Conservation (phyloP, 2,113 vertebrate genomes). For the Riparia riparia region DNA sequence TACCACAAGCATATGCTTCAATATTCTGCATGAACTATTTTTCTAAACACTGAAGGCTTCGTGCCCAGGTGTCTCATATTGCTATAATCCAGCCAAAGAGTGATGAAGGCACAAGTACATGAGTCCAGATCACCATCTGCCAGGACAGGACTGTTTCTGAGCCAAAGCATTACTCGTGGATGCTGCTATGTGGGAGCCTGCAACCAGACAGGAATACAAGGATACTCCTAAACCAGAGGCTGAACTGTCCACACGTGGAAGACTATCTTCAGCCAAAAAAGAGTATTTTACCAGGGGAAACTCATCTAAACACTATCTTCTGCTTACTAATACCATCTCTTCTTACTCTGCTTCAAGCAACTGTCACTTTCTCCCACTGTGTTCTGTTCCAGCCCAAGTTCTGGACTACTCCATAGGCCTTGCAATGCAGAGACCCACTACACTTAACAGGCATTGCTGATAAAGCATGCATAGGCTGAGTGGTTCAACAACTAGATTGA, state of each 20-base stretch:
- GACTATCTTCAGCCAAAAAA: background rate
- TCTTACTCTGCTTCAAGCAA: background rate
- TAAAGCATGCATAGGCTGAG: background rate
- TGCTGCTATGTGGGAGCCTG: slow-evolving; percentile 31
- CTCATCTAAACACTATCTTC: background rate
- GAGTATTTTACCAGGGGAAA: background rate
- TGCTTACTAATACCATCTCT: background rate
- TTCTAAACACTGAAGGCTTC: slow-evolving; percentile 29
- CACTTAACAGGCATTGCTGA: background rate
- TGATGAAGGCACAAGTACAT: slow-evolving; percentile 29
- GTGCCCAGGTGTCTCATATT: slow-evolving; percentile 56
- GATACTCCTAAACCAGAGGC: background rate
- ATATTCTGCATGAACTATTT: background rate
- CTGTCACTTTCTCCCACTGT: background rate
- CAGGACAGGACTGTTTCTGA: background rate
- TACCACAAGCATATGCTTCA: background rate
- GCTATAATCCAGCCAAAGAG: slow-evolving; percentile 41
- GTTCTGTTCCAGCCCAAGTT: background rate
- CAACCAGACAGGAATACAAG: background rate
- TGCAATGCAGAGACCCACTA: background rate
- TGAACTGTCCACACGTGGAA: background rate
- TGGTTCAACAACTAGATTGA: background rate
- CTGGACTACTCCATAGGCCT: background rate
- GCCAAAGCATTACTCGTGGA: slow-evolving; percentile 46
- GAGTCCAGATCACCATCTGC: slow-evolving; percentile 21